Evolutionary conservation across 2,113 vertebrate genomes (phyloP).

Genomic region (Bucco capensis): DNA sequence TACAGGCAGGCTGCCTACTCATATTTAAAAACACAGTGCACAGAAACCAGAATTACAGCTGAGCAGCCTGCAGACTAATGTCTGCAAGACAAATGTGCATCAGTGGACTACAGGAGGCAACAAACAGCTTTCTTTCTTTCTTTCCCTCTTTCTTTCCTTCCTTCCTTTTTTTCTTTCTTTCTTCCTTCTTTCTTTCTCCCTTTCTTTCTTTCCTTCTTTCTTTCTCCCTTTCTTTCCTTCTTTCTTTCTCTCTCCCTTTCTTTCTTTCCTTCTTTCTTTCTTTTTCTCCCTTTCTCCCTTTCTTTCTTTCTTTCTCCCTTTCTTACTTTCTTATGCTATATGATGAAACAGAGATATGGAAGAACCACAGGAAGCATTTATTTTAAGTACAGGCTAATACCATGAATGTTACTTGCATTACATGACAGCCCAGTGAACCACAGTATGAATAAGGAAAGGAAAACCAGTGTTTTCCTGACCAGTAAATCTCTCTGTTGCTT

Average conservation of each 20-base stretch:
- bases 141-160: not conserved
- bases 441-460: constrained; percentile 32
- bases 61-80: not conserved
- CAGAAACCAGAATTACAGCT: constrained; percentile 44
- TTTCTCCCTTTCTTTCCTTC: not conserved
- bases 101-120: not conserved
- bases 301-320: not conserved
- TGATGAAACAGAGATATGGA: constrained; percentile 45
- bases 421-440: constrained; percentile 37
- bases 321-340: constrained; percentile 7
- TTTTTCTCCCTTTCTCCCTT: not conserved
- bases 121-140: not conserved
- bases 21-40: constrained; percentile 30
- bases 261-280: not conserved
- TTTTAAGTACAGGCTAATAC: constrained; percentile 50
- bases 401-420: constrained; percentile 54
- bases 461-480: constrained; percentile 7
- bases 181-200: not conserved
- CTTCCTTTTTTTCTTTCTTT: not conserved
- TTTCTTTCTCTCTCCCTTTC: not conserved
- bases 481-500: constrained; percentile 30
- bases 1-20: constrained; percentile 43
- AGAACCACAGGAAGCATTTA: constrained; percentile 60
- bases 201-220: not conserved
- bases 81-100: constrained; percentile 46